Conservation (phyloP, 2,797 vertebrate species). For the Triplophysa bombifrons region DNA sequence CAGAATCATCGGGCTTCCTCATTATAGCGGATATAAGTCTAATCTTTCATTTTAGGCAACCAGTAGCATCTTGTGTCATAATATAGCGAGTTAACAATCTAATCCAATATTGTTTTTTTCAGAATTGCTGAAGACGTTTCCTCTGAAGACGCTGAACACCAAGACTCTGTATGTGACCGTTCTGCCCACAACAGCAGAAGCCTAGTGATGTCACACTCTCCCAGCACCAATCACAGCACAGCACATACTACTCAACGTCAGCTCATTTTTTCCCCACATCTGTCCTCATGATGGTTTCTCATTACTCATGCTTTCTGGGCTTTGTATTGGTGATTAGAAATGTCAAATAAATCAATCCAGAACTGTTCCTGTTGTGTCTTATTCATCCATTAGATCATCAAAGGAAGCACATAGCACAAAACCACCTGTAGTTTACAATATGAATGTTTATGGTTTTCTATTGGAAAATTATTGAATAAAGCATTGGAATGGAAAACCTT, state of each 20-base stretch:
- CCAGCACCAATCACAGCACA: not conserved
- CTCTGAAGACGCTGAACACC: constrained; percentile 85
- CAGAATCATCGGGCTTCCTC: not conserved
- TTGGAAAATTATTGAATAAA: constrained; percentile 9
- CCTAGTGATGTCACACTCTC: constrained; percentile 62
- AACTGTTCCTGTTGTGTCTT: not conserved
- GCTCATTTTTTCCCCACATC: not conserved
- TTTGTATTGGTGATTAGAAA: not conserved
- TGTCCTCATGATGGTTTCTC: not conserved
- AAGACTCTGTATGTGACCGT: constrained; percentile 88
- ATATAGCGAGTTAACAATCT: too few relatives aligned
- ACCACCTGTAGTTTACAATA: not conserved
- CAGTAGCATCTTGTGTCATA: too few relatives aligned
- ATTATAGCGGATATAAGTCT: constrained; percentile 1
- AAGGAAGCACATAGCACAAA: not conserved
- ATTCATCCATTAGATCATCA: not conserved
- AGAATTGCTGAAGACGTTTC: constrained; percentile 82
- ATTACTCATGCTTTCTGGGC: constrained; percentile 2
- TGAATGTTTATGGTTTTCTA: not conserved
- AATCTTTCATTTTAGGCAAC: too few relatives aligned
- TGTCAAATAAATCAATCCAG: constrained; percentile 13
- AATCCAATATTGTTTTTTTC: constrained; percentile 53
- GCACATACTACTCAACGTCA: not conserved
- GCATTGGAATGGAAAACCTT: not conserved
- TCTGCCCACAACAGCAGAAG: constrained; percentile 86